phyloP scores from a whole-genome alignment of 2,113 vertebrate genomes.

The Muscicapa adusta region DNA sequence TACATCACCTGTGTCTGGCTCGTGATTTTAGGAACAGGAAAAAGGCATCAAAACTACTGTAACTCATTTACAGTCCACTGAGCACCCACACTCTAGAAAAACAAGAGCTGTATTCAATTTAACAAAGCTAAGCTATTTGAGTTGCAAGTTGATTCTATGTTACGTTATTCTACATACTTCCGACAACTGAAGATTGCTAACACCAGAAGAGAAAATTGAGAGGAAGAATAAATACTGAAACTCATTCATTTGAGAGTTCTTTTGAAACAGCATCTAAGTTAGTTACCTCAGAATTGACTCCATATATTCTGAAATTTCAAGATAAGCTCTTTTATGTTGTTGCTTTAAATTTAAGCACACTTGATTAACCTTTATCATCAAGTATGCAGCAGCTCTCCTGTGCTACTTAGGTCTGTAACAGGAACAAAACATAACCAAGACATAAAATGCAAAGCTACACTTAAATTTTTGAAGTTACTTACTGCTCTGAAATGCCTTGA shows the following conservation, averaged over 20 bases:
- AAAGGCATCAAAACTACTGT: background rate
- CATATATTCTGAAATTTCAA: background rate
- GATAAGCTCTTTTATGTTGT: background rate
- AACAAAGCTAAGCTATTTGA: background rate
- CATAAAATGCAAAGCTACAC: background rate
- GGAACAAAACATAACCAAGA: background rate
- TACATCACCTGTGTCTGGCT: background rate
- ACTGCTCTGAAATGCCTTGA: conserved; percentile 91
- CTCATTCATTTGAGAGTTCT: background rate
- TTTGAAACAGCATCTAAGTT: background rate
- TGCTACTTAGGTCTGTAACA: background rate
- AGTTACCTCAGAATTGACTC: background rate
- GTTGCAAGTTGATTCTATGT: background rate
- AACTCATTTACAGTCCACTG: background rate
- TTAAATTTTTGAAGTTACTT: conserved; percentile 57
- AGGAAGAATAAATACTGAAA: background rate
- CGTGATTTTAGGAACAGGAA: background rate
- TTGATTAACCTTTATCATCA: background rate
- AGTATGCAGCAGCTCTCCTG: background rate
- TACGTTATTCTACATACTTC: background rate
- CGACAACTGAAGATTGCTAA: background rate
- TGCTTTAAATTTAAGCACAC: background rate
- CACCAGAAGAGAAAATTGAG: background rate
- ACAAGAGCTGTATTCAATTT: background rate
- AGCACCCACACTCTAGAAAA: background rate